Conservation (phyloP, 2,797 vertebrate species). For the Sorex maritimensis region DNA sequence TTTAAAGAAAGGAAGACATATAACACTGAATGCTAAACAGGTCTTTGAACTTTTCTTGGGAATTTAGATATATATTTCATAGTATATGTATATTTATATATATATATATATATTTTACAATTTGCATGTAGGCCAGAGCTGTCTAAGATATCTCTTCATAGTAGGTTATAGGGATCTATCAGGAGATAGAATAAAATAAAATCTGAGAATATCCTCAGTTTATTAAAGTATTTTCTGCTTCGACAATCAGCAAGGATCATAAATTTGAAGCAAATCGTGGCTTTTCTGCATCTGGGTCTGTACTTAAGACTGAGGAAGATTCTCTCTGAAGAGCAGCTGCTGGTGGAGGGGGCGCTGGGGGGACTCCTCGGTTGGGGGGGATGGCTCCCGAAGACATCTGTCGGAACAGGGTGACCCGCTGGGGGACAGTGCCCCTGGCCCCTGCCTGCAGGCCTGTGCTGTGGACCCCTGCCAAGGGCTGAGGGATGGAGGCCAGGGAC, state of each 20-base stretch:
- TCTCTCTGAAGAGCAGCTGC: slow-evolving; percentile 92
- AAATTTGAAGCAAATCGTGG: slow-evolving; percentile 99
- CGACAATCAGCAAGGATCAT: slow-evolving; percentile 95
- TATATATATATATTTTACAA: slow-evolving; percentile 91
- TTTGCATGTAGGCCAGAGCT: slow-evolving; percentile 95
- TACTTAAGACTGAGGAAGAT: slow-evolving; percentile 95
- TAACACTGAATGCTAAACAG: slow-evolving; percentile 89
- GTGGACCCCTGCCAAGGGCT: slow-evolving; percentile 91
- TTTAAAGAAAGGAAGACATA: slow-evolving; percentile 89
- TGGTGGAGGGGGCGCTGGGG: slow-evolving; percentile 89
- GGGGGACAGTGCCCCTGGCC: slow-evolving; percentile 94
- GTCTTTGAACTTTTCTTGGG: slow-evolving; percentile 81
- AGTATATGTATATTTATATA: slow-evolving; percentile 73
- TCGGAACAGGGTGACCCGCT: slow-evolving; percentile 96
- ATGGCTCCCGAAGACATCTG: slow-evolving; percentile 99
- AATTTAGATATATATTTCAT: slow-evolving; percentile 81
- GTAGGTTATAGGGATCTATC: slow-evolving; percentile 94
- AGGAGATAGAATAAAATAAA: slow-evolving; percentile 94
- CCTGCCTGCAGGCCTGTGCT: slow-evolving; percentile 92
- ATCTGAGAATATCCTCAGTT: slow-evolving; percentile 89
- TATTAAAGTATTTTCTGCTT: slow-evolving; percentile 90
- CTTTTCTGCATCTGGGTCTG: slow-evolving; percentile 98
- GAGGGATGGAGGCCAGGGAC: slow-evolving; percentile 95
- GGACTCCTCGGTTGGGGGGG: slow-evolving; percentile 93
- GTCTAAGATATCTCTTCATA: slow-evolving; percentile 97